Evolutionary conservation across 1,140 invertebrate genomes (phyloP).

Genomic region (Drosophila arawakana): DNA sequence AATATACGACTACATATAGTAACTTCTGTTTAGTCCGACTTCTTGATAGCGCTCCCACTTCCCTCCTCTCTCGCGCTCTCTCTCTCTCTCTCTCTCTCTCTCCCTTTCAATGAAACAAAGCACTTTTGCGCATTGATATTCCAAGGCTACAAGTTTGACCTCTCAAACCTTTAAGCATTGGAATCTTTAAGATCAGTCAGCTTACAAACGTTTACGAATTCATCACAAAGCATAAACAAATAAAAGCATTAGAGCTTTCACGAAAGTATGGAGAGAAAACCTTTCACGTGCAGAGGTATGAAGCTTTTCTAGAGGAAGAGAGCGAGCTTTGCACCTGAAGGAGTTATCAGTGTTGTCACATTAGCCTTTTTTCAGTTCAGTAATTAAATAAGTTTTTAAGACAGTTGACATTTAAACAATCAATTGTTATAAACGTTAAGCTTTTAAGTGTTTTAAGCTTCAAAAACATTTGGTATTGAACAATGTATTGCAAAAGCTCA

Average conservation of each 20-base stretch:
- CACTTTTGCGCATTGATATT: neutral
- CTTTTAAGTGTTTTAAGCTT: no score
- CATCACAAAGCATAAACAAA: neutral
- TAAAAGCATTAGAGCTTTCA: neutral
- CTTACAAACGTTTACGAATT: neutral
- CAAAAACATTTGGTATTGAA: no score
- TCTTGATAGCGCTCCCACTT: slow-evolving; percentile 34
- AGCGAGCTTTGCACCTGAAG: no score
- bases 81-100: neutral
- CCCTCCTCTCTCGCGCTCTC: neutral
- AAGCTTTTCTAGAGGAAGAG: no score
- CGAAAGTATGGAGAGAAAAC: neutral
- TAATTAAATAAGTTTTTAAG: no score
- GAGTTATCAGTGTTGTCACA: no score
- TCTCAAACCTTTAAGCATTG: neutral
- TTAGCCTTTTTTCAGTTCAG: no score
- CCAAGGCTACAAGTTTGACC: neutral
- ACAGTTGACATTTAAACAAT: no score
- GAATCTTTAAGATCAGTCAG: no score
- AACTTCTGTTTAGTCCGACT: slow-evolving; percentile 27
- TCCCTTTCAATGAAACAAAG: slow-evolving; percentile 10
- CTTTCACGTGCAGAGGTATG: no score
- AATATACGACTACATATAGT: slow-evolving; percentile 23
- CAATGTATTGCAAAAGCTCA: no score
- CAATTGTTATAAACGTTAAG: no score